phyloP scores from a whole-genome alignment of 2,113 vertebrate genomes.

The Dasyornis broadbenti region DNA sequence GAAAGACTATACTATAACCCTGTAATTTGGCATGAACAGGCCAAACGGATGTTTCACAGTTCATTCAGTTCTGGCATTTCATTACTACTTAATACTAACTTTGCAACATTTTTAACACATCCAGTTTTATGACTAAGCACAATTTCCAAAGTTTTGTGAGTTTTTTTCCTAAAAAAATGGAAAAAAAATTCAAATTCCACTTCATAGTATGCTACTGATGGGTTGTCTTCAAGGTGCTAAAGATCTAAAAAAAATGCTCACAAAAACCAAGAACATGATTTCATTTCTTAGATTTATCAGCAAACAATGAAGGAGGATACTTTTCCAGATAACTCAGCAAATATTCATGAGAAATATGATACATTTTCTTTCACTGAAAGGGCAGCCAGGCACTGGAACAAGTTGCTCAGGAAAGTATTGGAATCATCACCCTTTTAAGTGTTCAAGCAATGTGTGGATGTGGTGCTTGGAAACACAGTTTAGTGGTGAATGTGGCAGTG shows the following conservation, averaged over 20 bases:
- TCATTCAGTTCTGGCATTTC: background rate
- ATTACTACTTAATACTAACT: background rate
- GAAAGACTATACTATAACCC: background rate
- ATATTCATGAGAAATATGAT: background rate
- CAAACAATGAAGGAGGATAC: background rate
- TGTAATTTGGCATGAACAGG: background rate
- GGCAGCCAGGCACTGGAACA: background rate
- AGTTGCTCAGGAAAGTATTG: background rate
- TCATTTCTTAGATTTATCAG: background rate
- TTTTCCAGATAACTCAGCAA: background rate
- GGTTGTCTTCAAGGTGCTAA: background rate
- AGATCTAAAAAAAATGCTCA: background rate
- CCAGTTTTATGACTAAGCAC: background rate
- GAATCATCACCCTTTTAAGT: background rate
- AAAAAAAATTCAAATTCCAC: background rate
- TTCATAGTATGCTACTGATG: background rate
- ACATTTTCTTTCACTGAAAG: background rate
- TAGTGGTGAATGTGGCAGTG: background rate
- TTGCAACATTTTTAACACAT: background rate
- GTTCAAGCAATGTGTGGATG: background rate
- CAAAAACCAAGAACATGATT: background rate
- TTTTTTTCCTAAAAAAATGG: background rate
- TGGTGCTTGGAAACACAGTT: background rate
- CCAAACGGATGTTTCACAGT: background rate
- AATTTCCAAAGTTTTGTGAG: background rate